phyloP scores from a whole-genome alignment of 2,888 invertebrate genomes.

The Teleiodes luculella region DNA sequence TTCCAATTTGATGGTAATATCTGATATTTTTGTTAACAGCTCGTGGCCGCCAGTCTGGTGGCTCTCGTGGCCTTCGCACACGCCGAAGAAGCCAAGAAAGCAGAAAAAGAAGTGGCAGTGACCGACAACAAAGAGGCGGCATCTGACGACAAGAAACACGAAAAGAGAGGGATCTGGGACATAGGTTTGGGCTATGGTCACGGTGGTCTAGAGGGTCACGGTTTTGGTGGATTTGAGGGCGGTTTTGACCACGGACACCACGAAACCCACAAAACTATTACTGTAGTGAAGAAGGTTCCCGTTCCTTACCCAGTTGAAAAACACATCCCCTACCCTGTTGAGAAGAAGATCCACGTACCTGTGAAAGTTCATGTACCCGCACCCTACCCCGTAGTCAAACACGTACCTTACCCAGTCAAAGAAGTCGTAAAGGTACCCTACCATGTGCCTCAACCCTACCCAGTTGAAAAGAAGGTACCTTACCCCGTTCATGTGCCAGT shows the following conservation, averaged over 20 bases:
- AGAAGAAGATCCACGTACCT: constrained; percentile 80
- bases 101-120: constrained; percentile 78
- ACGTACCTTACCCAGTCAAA: constrained; percentile 83
- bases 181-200: constrained; percentile 73
- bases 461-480: constrained; percentile 80
- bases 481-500: constrained; percentile 75
- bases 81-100: constrained; percentile 78
- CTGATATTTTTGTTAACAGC: constrained; percentile 46
- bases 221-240: constrained; percentile 39
- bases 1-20: constrained; percentile 18
- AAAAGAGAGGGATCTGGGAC: constrained; percentile 83
- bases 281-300: constrained; percentile 85
- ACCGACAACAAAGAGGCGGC: constrained; percentile 74
- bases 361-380: constrained; percentile 82
- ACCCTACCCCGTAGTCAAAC: constrained; percentile 83
- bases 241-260: constrained; percentile 54
- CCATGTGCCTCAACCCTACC: constrained; percentile 84
- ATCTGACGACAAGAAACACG: constrained; percentile 82
- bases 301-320: constrained; percentile 86
- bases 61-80: constrained; percentile 79
- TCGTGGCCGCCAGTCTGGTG: constrained; percentile 81
- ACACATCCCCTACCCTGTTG: constrained; percentile 83
- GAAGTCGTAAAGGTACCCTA: constrained; percentile 79
- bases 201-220: constrained; percentile 36
- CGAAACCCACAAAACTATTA: constrained; percentile 81